A percentile compares a stretch with the other conserved stretches of the same genome.
phyloP scores from a whole-genome alignment of 2,888 invertebrate genomes.

The Sepiola atlantica region DNA sequence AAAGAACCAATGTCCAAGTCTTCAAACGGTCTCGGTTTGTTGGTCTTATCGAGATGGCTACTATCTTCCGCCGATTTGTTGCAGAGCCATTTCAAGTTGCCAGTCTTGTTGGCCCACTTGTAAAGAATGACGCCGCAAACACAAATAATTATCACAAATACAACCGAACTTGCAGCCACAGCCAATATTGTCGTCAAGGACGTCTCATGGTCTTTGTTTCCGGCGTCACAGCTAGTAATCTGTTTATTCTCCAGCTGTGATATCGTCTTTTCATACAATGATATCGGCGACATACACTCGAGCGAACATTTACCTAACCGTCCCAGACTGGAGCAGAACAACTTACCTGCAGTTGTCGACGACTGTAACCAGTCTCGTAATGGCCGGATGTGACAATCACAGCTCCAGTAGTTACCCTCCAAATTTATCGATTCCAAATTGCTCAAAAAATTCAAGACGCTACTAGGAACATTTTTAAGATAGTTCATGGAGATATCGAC shows the following conservation, averaged over 20 bases:
- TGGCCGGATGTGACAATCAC: conserved; percentile 64
- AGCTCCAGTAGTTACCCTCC: conserved; percentile 64
- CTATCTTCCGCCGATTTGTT: conserved; percentile 53
- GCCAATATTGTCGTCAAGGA: conserved; percentile 47
- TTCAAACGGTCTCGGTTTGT: conserved; percentile 57
- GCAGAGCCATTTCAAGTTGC: conserved; percentile 49
- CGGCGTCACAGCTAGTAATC: conserved; percentile 54
- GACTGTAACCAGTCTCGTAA: conserved; percentile 61
- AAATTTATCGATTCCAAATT: conserved; percentile 55
- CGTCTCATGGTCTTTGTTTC: conserved; percentile 40
- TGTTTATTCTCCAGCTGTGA: conserved; percentile 51
- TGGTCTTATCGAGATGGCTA: conserved; percentile 55
- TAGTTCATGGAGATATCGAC: conserved; percentile 64
- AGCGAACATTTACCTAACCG: conserved; percentile 55
- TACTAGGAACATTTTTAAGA: conserved; percentile 57
- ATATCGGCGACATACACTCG: conserved; percentile 58
- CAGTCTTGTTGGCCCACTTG: conserved; percentile 55
- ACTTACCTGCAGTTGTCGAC: conserved; percentile 48
- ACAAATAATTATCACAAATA: conserved; percentile 57
- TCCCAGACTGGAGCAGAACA: conserved; percentile 52
- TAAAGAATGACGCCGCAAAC: conserved; percentile 57
- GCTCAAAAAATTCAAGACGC: conserved; percentile 54
- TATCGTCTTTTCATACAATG: background rate
- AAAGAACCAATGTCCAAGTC: conserved; percentile 63
- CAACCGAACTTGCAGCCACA: conserved; percentile 55